phyloP scores from a whole-genome alignment of 1,140 invertebrate genomes.

The Cydia fagiglandana region DNA sequence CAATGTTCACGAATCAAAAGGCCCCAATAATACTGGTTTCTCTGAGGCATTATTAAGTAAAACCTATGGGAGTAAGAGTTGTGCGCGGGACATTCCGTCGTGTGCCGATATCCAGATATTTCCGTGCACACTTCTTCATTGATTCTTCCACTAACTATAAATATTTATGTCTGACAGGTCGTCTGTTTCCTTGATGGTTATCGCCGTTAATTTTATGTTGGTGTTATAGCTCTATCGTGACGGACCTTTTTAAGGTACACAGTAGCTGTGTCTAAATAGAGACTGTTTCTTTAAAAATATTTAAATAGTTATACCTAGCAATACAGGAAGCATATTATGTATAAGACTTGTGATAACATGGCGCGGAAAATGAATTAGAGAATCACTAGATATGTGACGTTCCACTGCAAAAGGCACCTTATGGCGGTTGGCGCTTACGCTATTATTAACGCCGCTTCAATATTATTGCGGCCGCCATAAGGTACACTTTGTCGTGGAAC shows the following conservation, averaged over 20 bases:
- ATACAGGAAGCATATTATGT: no score
- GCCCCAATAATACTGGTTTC: background rate
- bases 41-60: background rate
- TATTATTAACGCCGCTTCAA: no score
- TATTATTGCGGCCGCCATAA: no score
- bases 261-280: no score
- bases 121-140: slow-evolving; percentile 51
- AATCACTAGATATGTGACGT: no score
- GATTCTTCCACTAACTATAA: slow-evolving; percentile 45
- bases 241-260: background rate
- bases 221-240: slow-evolving; percentile 5
- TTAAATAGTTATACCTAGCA: no score
- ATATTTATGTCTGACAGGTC: slow-evolving; percentile 44
- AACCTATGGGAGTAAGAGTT: background rate
- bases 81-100: slow-evolving; percentile 49
- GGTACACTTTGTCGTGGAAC: no score
- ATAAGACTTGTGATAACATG: no score
- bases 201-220: background rate
- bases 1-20: background rate
- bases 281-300: no score
- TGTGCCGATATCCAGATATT: slow-evolving; percentile 52
- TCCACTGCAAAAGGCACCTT: no score
- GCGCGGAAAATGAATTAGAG: no score
- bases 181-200: background rate
- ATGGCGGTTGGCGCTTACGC: no score